Conservation (phyloP, 2,888 invertebrate genomes). For the Tetramorium bicarinatum region DNA sequence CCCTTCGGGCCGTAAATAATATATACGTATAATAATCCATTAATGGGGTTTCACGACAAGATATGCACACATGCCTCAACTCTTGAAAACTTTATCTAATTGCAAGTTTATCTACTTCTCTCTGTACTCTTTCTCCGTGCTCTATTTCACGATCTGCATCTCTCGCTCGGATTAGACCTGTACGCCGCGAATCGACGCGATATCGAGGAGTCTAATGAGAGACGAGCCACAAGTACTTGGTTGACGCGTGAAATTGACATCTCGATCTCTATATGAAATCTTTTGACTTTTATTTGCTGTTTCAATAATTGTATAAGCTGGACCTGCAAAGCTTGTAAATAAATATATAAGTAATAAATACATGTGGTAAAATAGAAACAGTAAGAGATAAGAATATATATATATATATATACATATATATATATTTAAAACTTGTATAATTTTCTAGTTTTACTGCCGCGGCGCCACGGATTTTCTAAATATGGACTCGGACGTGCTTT, state of each 20-base stretch:
- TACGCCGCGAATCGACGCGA: too few species aligned
- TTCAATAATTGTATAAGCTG: not conserved
- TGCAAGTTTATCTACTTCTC: slow-evolving; percentile 27
- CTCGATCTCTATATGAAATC: too few species aligned
- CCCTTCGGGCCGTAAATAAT: not conserved
- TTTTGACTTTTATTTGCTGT: not conserved
- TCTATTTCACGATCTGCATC: not conserved
- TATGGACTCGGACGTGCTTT: not conserved
- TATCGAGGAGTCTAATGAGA: too few species aligned
- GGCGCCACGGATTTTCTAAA: not conserved
- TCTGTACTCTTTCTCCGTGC: slow-evolving; percentile 20
- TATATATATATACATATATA: too few species aligned
- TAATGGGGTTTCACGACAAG: slow-evolving; percentile 51
- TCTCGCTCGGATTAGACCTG: slow-evolving; percentile 7
- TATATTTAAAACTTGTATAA: not conserved
- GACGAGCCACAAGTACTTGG: too few species aligned
- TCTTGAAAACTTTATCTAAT: slow-evolving; percentile 5
- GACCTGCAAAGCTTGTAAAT: not conserved
- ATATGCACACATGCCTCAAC: slow-evolving; percentile 31
- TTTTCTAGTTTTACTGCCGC: not conserved
- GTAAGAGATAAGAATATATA: not conserved
- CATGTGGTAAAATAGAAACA: too few species aligned
- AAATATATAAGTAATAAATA: too few species aligned
- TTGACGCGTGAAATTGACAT: too few species aligned
- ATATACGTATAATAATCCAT: not conserved